Evolutionary conservation across 2,888 invertebrate genomes (phyloP), one percentile per base, ranked within the genome.

Genomic region (Amphipoea oculea): DNA sequence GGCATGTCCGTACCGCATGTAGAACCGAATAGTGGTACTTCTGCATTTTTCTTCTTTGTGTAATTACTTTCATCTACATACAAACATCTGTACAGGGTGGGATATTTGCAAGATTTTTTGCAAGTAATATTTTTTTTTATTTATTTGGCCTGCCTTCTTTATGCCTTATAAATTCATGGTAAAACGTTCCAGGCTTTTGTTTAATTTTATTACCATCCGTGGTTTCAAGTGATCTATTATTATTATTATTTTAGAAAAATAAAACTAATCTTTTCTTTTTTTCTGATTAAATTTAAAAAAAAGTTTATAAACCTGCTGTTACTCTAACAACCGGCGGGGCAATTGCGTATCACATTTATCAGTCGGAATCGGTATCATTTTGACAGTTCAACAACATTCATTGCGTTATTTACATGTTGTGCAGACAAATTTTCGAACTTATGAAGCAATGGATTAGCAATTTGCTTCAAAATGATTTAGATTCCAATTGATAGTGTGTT

Each of bases 51-150:
- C 40, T 60, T 23, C 5, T 36, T n/a, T 29, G 3, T 23, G 48
- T 2, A 29, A 82, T 75, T 79, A 84, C 88, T 88, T 90, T 83
- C 88, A 90, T 92, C 91, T 91, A 91, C 90, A 92, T 91, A 89
- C 89, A 89, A 91, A 89, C 89, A 90, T 86, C 83, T 81, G 85
- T 79, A 88, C 88, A 88, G 92, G 85, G 88, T 84, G 91, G 89
- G 84, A 89, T 87, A 86, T 83, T 81, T 78, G 84, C 80, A 83
- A 88, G 86, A 86, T 88, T 86, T 89, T 89, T 89, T 88, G 81
- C 86, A 79, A 82, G 88, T 85, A 85, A 89, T 89, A 82, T 85
- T 40, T 84, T 88, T 87, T 81, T 88, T 82, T 81, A 89, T 89
- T 89, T 89, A 89, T 89, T 88, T 77, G 76, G 76, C 57, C 72